These are phyloP conservation scores for Erinaceus europaeus DNA, from an alignment of 2,113 vertebrate genomes.

Conservation along the genomic window DNA sequence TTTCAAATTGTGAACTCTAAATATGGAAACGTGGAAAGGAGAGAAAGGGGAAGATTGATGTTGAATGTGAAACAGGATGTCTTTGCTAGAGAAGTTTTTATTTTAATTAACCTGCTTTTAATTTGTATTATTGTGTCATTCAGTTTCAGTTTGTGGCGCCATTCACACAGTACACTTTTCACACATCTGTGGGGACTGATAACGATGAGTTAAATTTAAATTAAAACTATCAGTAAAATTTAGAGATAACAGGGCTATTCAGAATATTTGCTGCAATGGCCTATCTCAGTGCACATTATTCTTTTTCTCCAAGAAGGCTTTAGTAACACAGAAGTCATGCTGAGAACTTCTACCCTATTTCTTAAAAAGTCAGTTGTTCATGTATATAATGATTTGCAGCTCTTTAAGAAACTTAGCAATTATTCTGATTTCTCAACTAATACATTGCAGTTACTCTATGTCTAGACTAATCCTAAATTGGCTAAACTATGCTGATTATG, in stretches of 20 bases:
- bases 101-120: conserved; percentile 63
- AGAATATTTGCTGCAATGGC: background rate
- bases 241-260: conserved; percentile 1
- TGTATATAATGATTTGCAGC: background rate
- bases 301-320: background rate
- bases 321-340: background rate
- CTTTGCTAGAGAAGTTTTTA: conserved; percentile 17
- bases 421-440: conserved; percentile 23
- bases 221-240: conserved; percentile 24
- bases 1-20: conserved; percentile 53
- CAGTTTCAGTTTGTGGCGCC: conserved; percentile 22
- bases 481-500: background rate
- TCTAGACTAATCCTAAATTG: background rate
- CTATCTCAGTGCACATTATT: background rate
- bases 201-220: conserved; percentile 59
- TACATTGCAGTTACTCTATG: background rate
- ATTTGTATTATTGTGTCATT: conserved; percentile 59
- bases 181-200: background rate
- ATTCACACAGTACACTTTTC: conserved; percentile 60
- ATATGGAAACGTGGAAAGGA: background rate
- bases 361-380: background rate
- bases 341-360: background rate
- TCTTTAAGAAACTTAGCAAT: background rate
- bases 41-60: background rate
- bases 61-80: background rate